Conservation (phyloP, 2,888 invertebrate genomes). For the Phyllotreta cruciferae region DNA sequence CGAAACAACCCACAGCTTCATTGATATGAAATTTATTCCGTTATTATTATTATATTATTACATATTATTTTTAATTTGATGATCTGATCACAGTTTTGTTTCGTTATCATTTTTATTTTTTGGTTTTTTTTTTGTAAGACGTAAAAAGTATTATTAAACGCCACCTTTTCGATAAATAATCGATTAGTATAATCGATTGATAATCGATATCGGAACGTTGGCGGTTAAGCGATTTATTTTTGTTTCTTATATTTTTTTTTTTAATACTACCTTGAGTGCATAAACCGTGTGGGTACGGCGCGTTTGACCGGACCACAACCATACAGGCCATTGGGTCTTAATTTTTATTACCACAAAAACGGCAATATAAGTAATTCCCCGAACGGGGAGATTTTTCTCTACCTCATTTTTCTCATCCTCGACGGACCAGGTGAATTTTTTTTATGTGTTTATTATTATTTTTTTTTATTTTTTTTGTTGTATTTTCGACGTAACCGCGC, state of each 20-base stretch:
- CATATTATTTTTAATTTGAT: background rate
- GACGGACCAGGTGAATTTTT: constrained; percentile 34
- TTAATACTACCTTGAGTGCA: constrained; percentile 60
- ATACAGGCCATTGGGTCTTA: constrained; percentile 54
- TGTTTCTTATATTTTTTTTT: constrained; percentile 19
- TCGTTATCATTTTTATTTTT: constrained; percentile 10
- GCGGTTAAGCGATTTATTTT: constrained; percentile 34
- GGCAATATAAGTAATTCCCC: constrained; percentile 7
- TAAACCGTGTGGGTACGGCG: constrained; percentile 58
- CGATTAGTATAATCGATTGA: no score
- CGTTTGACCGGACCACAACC: constrained; percentile 55
- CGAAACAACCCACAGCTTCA: background rate
- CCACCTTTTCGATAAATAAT: constrained; percentile 21
- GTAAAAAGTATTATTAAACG: constrained; percentile 30
- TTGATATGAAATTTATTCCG: constrained; percentile 5
- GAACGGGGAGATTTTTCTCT: constrained; percentile 11
- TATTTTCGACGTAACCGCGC: constrained; percentile 39
- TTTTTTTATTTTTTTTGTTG: constrained; percentile 9
- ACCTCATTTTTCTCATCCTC: constrained; percentile 34
- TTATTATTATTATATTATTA: no score
- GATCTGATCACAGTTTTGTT: background rate
- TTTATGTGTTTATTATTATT: constrained; percentile 1
- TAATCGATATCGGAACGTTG: constrained; percentile 46
- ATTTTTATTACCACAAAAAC: constrained; percentile 45
- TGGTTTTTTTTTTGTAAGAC: constrained; percentile 22